These are phyloP conservation scores for Rugalucina vietnamica DNA, from an alignment of 2,888 invertebrate genomes.

Conservation along the genomic window DNA sequence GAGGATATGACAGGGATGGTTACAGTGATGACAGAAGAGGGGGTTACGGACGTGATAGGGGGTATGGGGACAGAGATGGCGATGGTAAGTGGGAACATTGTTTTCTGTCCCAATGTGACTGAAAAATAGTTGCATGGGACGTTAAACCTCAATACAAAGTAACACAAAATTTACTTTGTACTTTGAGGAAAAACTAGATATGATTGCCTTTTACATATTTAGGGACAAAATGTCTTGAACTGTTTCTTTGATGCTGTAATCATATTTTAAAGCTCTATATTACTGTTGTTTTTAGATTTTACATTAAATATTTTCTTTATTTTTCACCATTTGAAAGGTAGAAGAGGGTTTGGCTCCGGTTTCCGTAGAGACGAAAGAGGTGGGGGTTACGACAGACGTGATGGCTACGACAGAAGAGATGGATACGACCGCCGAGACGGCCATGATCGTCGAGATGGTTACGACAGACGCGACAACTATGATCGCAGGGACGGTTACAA, in stretches of 20 bases:
- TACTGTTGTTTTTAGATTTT: too few species aligned
- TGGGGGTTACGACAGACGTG: constrained; percentile 42
- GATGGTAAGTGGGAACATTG: neutral
- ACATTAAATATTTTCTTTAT: too few species aligned
- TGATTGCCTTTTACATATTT: too few species aligned
- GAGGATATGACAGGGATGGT: constrained; percentile 38
- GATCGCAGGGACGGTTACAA: constrained; percentile 53
- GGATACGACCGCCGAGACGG: neutral
- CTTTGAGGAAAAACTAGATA: too few species aligned
- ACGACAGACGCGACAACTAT: neutral
- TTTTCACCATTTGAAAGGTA: constrained; percentile 13
- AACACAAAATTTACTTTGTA: too few species aligned
- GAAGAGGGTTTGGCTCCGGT: constrained; percentile 66
- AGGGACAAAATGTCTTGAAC: too few species aligned
- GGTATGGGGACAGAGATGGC: neutral
- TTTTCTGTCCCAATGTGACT: too few species aligned
- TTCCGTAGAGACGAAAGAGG: constrained; percentile 47
- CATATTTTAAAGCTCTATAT: too few species aligned
- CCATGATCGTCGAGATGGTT: neutral
- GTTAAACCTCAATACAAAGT: too few species aligned
- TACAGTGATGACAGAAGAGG: neutral
- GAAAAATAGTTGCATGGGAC: too few species aligned
- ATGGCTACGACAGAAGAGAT: neutral
- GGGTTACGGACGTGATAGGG: constrained; percentile 6
- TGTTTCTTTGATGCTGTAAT: too few species aligned